Percentiles rank a stretch among this genome's conserved stretches.
Conservation (phyloP, 2,797 vertebrate species). For the Poliocrania exsul region DNA sequence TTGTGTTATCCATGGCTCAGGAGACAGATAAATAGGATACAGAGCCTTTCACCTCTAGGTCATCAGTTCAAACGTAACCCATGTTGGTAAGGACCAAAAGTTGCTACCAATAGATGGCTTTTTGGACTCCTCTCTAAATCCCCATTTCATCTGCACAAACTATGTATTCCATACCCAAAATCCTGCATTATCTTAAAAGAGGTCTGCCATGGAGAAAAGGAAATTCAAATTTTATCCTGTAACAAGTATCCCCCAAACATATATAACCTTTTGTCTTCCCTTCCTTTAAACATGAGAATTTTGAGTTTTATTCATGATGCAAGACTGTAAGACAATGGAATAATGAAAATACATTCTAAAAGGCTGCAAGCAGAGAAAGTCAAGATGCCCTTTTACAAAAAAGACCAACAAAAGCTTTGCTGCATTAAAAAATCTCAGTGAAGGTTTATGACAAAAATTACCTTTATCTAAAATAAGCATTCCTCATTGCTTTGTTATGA, state of each 20-base stretch:
- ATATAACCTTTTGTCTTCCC: background rate
- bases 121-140: background rate
- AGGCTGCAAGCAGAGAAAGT: background rate
- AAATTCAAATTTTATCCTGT: background rate
- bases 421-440: background rate
- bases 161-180: background rate
- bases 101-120: background rate
- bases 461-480: background rate
- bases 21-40: constrained; percentile 41
- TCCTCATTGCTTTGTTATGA: background rate
- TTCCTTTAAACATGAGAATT: background rate
- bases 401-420: background rate
- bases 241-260: background rate
- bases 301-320: background rate
- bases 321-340: background rate
- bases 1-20: constrained; percentile 64
- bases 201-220: background rate
- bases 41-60: constrained; percentile 56
- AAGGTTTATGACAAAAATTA: background rate
- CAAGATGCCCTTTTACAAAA: background rate
- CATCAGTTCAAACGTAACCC: background rate
- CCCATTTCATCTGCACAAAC: background rate
- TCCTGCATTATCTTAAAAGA: background rate
- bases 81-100: background rate
- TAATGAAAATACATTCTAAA: background rate